These are phyloP conservation scores for Drosophila nr. perissopoda DNA, from an alignment of 2,888 invertebrate species.

Conservation along the genomic window DNA sequence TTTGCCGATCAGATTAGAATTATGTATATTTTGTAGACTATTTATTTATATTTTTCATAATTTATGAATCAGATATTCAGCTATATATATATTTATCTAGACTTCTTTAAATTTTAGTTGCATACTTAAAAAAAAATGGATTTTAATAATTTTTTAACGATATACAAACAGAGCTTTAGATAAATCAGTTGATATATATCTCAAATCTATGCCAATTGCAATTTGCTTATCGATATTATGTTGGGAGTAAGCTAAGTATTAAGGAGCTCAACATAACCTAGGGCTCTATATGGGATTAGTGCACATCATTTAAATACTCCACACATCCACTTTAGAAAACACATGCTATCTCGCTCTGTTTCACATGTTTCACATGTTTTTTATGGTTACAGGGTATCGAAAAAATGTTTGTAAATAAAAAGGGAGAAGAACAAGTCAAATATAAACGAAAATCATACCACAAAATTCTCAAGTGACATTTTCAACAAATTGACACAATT, in stretches of 20 bases:
- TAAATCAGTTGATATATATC: neutral
- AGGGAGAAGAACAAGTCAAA: slow-evolving; percentile 24
- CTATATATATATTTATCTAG: no score
- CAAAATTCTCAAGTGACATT: slow-evolving; percentile 77
- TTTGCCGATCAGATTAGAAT: neutral
- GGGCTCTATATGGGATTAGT: neutral
- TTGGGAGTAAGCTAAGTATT: neutral
- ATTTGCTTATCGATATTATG: neutral
- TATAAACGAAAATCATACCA: slow-evolving; percentile 73
- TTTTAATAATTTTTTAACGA: neutral
- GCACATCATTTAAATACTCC: neutral
- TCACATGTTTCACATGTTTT: neutral
- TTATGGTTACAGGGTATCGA: slow-evolving; percentile 16
- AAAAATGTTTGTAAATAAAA: neutral
- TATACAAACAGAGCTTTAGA: neutral
- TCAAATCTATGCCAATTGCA: neutral
- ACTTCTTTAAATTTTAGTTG: neutral
- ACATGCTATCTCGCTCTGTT: neutral
- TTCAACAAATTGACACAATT: slow-evolving; percentile 82
- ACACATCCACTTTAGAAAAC: neutral
- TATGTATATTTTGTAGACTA: neutral
- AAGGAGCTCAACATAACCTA: neutral
- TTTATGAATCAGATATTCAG: neutral
- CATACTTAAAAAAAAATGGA: neutral
- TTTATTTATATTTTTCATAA: neutral